phyloP scores from a whole-genome alignment of 2,888 invertebrate species.

The Papilio protenor region DNA sequence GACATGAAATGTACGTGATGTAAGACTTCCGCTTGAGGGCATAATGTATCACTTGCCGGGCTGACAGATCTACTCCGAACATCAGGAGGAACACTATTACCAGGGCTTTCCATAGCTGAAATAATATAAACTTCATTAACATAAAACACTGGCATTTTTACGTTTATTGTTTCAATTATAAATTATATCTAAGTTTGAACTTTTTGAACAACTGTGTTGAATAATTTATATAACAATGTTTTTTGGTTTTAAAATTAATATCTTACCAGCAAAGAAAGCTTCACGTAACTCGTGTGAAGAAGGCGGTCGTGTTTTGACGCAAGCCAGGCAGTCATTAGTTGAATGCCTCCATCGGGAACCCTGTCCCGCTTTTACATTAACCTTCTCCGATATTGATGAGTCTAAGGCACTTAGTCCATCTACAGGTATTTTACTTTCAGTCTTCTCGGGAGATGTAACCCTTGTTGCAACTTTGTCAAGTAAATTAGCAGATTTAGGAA shows the following conservation, averaged over 20 bases:
- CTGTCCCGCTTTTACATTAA: not conserved
- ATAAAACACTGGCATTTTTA: no score
- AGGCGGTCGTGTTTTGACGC: conserved; percentile 72
- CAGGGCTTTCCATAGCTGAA: conserved; percentile 37
- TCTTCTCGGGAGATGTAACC: conserved; percentile 9
- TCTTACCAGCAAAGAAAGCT: conserved; percentile 78
- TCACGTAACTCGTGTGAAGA: conserved; percentile 77
- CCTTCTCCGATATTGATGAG: conserved; percentile 18
- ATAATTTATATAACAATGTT: not conserved
- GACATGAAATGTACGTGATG: conserved; percentile 76
- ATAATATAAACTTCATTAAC: not conserved
- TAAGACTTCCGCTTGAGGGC: conserved; percentile 70
- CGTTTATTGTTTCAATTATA: no score
- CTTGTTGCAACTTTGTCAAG: conserved; percentile 30
- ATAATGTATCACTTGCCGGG: conserved; percentile 52
- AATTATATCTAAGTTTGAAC: not conserved
- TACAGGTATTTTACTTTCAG: conserved; percentile 4
- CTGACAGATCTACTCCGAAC: conserved; percentile 55
- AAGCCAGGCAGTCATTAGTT: conserved; percentile 70
- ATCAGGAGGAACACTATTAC: conserved; percentile 46
- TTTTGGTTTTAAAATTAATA: not conserved
- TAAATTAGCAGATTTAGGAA: not conserved
- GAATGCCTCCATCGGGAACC: conserved; percentile 65
- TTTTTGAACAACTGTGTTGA: not conserved
- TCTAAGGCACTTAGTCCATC: conserved; percentile 11